Evolutionary conservation across 2,888 invertebrate species (phyloP), one percentile per base, ranked within the genome.

Genomic region (Perdita meconis): DNA sequence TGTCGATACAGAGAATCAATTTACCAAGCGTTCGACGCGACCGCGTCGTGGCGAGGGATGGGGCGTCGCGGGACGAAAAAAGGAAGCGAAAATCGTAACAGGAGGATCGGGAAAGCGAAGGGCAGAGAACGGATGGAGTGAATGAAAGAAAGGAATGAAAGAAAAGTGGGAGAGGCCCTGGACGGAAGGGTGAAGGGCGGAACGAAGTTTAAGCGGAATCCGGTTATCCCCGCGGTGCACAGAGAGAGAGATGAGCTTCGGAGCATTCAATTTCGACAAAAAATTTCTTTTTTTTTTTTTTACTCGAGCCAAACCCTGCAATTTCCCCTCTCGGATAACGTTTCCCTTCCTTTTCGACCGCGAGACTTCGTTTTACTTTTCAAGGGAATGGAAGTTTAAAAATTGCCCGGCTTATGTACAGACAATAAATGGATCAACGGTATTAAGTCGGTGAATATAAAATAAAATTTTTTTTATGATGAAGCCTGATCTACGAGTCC

Each of bases 11-110:
- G 24, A 36, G 82, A 84, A 80, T 84, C 80, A 78, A 80, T 81
- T 84, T 79, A 69, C 63, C 59, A 30, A 61, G 69, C 51, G 75
- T 84, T 80, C 76, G 76, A 78, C 76, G 70, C 40, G 74, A 51
- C 53, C 63, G 51, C 66, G 36, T 57, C 50, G 30, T 6, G 56
- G 55, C 47, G 30, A 53, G 51, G 72, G n/a, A n/a, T n/a, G 5
- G 36, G 50, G 66, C 53, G 70, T 19, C 47, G 34, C 24, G 2
- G 22, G n/a, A 36, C 1, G 1, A 0, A 1, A 4, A n/a, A 34
- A n/a, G 16, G 8, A 47, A 40, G 24, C 16, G 19, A 8, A 10
- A 19, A 8, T 1, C 2, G 10, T 8, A 12, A 19, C 26, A 3
- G 26, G 13, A n/a, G 16, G 13, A 16, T n/a, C n/a, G n/a, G n/a